Base-by-base conservation (phyloP, 2,888 invertebrate genomes). In the Thera obeliscata region DNA sequence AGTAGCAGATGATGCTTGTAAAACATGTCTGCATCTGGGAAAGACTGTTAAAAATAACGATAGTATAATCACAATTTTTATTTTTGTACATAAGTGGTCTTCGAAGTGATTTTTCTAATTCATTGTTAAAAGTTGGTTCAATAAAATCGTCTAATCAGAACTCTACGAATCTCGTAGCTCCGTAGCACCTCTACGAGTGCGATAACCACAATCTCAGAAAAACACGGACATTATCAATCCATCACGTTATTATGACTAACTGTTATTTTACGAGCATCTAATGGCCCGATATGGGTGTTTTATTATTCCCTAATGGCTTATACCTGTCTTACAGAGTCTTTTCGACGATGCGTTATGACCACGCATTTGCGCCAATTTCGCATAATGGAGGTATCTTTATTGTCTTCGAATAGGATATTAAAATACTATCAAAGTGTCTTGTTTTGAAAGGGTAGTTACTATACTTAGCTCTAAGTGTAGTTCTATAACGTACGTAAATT, bases 251-350 rank as follows among this genome's bases (percentile, higher is more conserved):
- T 88, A 91, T 90, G 89, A 91, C 89, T 93, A 93, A 93, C 91
- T 90, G 92, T 93, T 93, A 93, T 93, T 93, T 93, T 93, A 93
- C 86, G 93, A 91, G 88, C 87, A 80, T 86, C 87, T 93, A 93
- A 93, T 91, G 93, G 91, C 81, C 83, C 89, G 92, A 93, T 93
- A 93, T 90, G 87, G 87, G 88, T 87, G 85, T 92, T 93, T 93
- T 93, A 92, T 92, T 93, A 90, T 88, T 85, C 91, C 91, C 88
- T 90, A 92, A 93, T 91, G 92, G 90, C 89, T 86, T 89, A 89
- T 93, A 93, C 93, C 93, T 93, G 93, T 92, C 93, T 90, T 88
- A 85, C 77, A 81, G 82, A 81, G 85, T 84, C 85, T 84, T 79
- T 77, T 78, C 75, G 76, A 81, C 86, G 87, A 87, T 91, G 87